These are phyloP conservation scores for Drosophila antonietae DNA, from an alignment of 2,888 invertebrate genomes.

Conservation along the genomic window DNA sequence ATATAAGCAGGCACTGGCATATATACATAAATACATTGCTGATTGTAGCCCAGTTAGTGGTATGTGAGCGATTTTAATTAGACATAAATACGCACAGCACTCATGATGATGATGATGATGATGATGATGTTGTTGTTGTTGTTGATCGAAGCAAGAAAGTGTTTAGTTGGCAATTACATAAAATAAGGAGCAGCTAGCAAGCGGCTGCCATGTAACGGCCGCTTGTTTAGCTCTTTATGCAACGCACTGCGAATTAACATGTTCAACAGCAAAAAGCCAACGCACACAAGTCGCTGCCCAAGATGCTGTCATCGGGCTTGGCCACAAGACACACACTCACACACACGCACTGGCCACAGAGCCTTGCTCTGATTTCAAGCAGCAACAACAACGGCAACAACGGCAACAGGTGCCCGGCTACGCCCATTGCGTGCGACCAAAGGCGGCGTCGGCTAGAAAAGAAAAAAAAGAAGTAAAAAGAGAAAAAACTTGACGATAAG, in stretches of 20 bases:
- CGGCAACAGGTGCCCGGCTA: conserved; percentile 76
- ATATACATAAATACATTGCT: neutral
- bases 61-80: conserved; percentile 74
- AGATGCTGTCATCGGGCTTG: conserved; percentile 73
- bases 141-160: conserved; percentile 66
- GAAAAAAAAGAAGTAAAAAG: conserved; percentile 24
- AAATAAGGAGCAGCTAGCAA: conserved; percentile 79
- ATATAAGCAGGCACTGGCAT: conserved; percentile 20
- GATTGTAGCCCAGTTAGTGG: conserved; percentile 50
- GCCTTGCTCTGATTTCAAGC: conserved; percentile 78
- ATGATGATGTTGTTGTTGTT: conserved; percentile 23
- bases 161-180: conserved; percentile 79
- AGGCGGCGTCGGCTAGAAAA: conserved; percentile 61
- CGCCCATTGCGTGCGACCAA: conserved; percentile 77
- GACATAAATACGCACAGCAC: conserved; percentile 75
- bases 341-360: conserved; percentile 32
- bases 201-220: conserved; percentile 70
- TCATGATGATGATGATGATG: conserved; percentile 20
- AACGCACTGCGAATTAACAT: conserved; percentile 75
- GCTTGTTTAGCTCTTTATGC: conserved; percentile 72
- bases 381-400: conserved; percentile 24
- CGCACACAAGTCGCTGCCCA: conserved; percentile 71
- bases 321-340: conserved; percentile 54
- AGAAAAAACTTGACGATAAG: conserved; percentile 54
- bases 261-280: conserved; percentile 74